Evolutionary conservation across 1,140 invertebrate genomes (phyloP), one percentile per base, ranked within the genome.

Genomic region (Scaptomyza montana): DNA sequence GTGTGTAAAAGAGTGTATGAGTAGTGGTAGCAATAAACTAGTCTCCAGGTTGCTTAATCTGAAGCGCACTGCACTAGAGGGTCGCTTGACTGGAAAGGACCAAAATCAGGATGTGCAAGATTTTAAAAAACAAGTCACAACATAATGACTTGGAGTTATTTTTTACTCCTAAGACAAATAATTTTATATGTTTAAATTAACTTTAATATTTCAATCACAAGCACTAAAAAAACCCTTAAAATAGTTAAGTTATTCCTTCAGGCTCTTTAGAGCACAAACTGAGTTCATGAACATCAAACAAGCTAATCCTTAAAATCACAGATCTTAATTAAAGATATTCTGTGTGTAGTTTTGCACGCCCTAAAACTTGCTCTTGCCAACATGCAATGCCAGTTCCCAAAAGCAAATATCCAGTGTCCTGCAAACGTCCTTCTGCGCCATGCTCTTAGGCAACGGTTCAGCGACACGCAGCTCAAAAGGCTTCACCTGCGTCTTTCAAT

Each of bases 381-480:
- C 16, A 16, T 16, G 16, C 16, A 16, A 16, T 16, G 16, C 3
- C 36, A 60, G 55, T 45, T 53, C 3, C 5, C 19, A 33, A 8
- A 36, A 8, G 33, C 7, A 8, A 36, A 16, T 16, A n/a, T 25
- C 25, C 28, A 30, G 30, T 45, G 66, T 62, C 57, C 57, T 69
- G 65, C 47, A 13, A 13, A 1, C 8, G n/a, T 50, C 10, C 47
- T 45, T 10, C 47, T 33, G 36, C 10, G 16, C 12, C 50, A 21
- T 13, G 12, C 36, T 25, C 33, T 41, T 19, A 53, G 13, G 47
- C 36, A 62, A 72, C 71, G 77, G 81, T 86, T 86, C 82, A 86
- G 75, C 81, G 81, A 87, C 82, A 87, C 81, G 51, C 54, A 50
- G 46, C 71, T 80, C 28, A 76, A 84, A 76, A 73, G 75, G 71